These are phyloP conservation scores for Drosophila merina DNA, from an alignment of 2,888 invertebrate genomes.

Conservation along the genomic window DNA sequence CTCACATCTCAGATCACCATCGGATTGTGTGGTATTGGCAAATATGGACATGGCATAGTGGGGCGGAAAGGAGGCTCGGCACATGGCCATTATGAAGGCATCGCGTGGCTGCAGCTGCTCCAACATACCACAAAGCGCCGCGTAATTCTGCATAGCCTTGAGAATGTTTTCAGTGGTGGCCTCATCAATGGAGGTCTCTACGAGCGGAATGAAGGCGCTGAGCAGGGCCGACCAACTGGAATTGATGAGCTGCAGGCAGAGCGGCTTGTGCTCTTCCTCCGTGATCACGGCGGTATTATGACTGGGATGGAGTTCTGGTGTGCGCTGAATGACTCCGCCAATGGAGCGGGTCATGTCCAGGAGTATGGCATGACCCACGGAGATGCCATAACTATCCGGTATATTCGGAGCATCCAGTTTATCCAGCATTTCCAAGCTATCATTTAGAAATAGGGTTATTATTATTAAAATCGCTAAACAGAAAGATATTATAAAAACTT, in stretches of 20 bases:
- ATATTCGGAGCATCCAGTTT: conserved; percentile 96
- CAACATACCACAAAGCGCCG: conserved; percentile 94
- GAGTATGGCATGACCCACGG: conserved; percentile 96
- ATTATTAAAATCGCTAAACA: not conserved
- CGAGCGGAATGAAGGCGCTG: conserved; percentile 94
- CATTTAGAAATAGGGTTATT: not conserved
- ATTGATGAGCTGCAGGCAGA: conserved; percentile 91
- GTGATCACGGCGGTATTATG: conserved; percentile 74
- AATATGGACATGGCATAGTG: conserved; percentile 96
- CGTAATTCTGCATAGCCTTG: conserved; percentile 95
- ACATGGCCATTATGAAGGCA: conserved; percentile 96
- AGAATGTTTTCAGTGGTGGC: conserved; percentile 95
- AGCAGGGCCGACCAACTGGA: conserved; percentile 98
- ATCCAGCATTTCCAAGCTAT: conserved; percentile 97
- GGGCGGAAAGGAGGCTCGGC: conserved; percentile 97
- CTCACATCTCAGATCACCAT: conserved; percentile 84
- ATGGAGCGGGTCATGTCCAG: conserved; percentile 95
- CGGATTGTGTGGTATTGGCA: conserved; percentile 86
- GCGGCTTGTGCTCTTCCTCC: conserved; percentile 80
- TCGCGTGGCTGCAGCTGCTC: conserved; percentile 92
- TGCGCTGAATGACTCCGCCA: conserved; percentile 87
- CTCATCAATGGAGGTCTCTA: conserved; percentile 98
- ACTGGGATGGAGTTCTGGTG: conserved; percentile 84
- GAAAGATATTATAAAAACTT: conserved; percentile 83
- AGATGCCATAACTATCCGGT: conserved; percentile 98